These are phyloP conservation scores for Nipponia nippon DNA, from an alignment of 2,113 vertebrate species.

Conservation along the genomic window DNA sequence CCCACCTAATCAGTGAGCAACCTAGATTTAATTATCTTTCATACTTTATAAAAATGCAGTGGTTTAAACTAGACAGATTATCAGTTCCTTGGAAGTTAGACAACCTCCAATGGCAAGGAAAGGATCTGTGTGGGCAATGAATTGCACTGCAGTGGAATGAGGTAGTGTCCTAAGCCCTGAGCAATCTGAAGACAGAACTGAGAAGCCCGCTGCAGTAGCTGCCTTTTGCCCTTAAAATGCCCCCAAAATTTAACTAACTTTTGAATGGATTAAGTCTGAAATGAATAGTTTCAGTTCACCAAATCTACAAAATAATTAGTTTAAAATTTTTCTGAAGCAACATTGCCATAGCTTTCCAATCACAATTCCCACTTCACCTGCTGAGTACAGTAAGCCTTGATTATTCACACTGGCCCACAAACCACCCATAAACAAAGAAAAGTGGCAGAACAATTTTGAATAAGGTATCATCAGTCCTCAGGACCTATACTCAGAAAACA, in stretches of 20 bases:
- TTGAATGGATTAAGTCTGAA: background rate
- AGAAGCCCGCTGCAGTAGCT: background rate
- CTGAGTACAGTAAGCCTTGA: background rate
- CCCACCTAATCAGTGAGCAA: background rate
- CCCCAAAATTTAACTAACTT: background rate
- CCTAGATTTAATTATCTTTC: background rate
- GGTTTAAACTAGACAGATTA: background rate
- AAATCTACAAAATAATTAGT: background rate
- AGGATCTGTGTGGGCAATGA: background rate
- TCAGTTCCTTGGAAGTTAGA: background rate
- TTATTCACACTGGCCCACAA: background rate
- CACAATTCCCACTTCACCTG: background rate
- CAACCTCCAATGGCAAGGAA: background rate
- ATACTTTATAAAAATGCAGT: background rate
- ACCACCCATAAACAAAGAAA: background rate
- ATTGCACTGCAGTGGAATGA: background rate
- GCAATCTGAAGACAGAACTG: background rate
- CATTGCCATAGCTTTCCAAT: background rate
- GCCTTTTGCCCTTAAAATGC: background rate
- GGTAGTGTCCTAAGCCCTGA: background rate
- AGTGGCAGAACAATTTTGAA: background rate
- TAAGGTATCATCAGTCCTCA: background rate
- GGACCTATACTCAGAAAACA: background rate
- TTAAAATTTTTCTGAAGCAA: background rate
- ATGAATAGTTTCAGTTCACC: background rate